Evolutionary conservation across 2,113 vertebrate species (phyloP), one percentile per base, ranked within the genome.

Genomic region (Choloepus hoffmanni): DNA sequence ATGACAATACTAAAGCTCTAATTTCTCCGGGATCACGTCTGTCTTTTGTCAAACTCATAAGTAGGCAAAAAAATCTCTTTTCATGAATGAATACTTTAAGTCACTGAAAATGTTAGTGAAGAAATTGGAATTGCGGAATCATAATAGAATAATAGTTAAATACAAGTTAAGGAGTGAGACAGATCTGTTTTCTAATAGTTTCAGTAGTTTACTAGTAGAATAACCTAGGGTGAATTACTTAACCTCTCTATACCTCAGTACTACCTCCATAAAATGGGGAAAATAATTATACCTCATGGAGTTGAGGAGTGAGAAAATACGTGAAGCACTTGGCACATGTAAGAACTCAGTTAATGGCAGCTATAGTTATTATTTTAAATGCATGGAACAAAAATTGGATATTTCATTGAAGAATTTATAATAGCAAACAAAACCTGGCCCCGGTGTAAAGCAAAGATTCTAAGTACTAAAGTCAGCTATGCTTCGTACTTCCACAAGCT

Each of bases 81-180:
- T 55, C 36, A 63, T 68, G 11, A 88, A 83, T 50, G 30, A 62
- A 73, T 89, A 65, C 4, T 85, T 86, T 76, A 30, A 92, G 23
- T 11, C 33, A 67, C 33, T 79, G 70, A 85, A 89, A 94, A 84
- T 26, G 4, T 62, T 74, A 86, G 28, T 73, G 26, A 95, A 84
- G 65, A 84, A 89, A 67, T 2, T 55, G 36, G 19, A 94, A 89
- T 30, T 4, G 1, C 36, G 12, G 21, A 78, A 79, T 16, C 55
- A 84, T 6, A 92, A 36, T 0, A 65, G 33, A 5, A 36, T 26
- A 82, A 62, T 3, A 33, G 36, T 82, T 82, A 83, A 70, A 84
- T 19, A 81, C n/a, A 83, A 26, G 82, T 81, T 83, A 21, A 50
- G 60, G 3, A 82, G 26, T 36, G 19, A 67, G 58, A 74, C 73